Base-by-base conservation (phyloP, 2,888 invertebrate genomes). In the Mesochorus sp. region DNA sequence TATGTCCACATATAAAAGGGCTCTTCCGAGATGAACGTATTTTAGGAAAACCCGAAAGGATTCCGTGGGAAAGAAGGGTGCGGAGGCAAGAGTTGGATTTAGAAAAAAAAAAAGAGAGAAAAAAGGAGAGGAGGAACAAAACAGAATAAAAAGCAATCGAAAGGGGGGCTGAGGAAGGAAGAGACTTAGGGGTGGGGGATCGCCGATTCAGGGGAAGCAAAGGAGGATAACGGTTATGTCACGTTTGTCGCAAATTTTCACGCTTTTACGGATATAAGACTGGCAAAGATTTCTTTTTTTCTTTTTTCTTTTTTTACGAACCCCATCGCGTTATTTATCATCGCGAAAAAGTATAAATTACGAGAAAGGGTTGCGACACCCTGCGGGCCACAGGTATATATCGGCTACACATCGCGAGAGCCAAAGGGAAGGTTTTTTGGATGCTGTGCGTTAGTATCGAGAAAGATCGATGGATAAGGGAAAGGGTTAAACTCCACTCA, bases 41-140 rank as follows among this genome's bases (percentile, higher is more conserved):
- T 88, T 87, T 78, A 76, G 85, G 87, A 85, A 88, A 89, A 83
- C 78, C 75, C 80, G 84, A 87, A 88, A 88, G 89, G 88, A 89
- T 90, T 90, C 86, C 90, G 89, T 89, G 89, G 89, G 90, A 90
- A 90, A 84, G 76, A 64, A 74, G 82, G 86, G 86, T 81, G 82
- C 80, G 84, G 77, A 61, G 70, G 85, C 86, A 88, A 89, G 89
- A 90, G 89, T 89, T 89, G 86, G 83, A 86, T 89, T 85, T 86
- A 83, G 82, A 39, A 76, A 75, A 70, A 70, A 67, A 68, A 74
- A 53, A 74, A 68, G 72, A 67, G 49, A 62, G 21, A 74, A 72
- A 74, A 64, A 34, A 74, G 34, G 53, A 67, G 26, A 8, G 39
- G 44, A 64, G 24, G n/a, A 47, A 76, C 17, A 39, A 42, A 31